Conservation (phyloP, 2,113 vertebrate genomes). For the Chlamydotis undulata region DNA sequence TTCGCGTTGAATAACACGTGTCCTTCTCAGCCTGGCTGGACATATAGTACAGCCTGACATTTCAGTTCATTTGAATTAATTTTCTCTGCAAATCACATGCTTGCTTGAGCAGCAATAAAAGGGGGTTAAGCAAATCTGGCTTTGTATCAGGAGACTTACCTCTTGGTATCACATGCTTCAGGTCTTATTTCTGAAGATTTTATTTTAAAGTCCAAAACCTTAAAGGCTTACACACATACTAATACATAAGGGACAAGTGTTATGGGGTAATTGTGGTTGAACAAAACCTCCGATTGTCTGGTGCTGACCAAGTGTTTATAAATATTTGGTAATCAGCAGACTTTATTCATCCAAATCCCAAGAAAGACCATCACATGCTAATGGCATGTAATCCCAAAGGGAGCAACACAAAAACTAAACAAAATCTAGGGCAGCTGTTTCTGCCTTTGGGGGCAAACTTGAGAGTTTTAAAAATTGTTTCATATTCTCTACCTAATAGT, state of each 20-base stretch:
- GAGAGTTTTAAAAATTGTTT: not conserved
- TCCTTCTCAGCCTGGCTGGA: constrained; percentile 5
- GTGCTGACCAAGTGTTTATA: constrained; percentile 47
- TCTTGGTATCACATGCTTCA: constrained; percentile 60
- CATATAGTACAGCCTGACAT: constrained; percentile 16
- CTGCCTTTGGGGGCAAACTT: not conserved
- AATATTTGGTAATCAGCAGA: constrained; percentile 54
- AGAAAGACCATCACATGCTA: constrained; percentile 59
- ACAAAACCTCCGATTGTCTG: constrained; percentile 63
- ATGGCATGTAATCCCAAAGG: not conserved
- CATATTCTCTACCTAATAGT: not conserved
- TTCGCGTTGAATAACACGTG: not conserved
- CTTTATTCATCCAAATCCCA: constrained; percentile 24
- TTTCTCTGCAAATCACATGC: constrained; percentile 65
- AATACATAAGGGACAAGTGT: constrained; percentile 26
- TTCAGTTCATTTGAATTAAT: constrained; percentile 58
- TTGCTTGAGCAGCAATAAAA: constrained; percentile 62
- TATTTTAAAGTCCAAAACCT: constrained; percentile 28
- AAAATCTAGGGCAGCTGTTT: constrained; percentile 4
- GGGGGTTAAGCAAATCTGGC: constrained; percentile 62
- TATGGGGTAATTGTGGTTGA: constrained; percentile 17
- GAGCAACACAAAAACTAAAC: constrained; percentile 7
- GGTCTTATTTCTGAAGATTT: constrained; percentile 53
- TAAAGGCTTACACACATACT: constrained; percentile 9
- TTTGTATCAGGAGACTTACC: constrained; percentile 58